Conservation (phyloP, 2,797 vertebrate genomes). For the Apodemus agrarius region DNA sequence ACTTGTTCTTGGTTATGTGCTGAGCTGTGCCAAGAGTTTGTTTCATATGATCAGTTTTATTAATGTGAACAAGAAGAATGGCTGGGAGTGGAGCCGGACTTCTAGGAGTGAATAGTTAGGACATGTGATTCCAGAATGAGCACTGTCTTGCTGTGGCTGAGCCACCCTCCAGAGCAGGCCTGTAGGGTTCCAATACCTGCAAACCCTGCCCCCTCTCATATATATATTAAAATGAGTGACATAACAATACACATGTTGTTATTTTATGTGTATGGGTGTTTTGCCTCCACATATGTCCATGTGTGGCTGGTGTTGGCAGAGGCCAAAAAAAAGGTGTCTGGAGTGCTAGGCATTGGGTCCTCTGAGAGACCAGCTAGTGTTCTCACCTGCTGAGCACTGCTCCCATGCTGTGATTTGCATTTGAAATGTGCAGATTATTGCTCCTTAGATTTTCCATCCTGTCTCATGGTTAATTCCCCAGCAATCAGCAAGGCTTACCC, state of each 20-base stretch:
- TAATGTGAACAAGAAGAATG: not conserved
- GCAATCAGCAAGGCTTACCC: not conserved
- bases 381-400: not conserved
- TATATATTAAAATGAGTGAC: not conserved
- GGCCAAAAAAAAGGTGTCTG: not conserved
- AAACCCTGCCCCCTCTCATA: not conserved
- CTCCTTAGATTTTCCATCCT: not conserved
- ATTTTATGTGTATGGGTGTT: not conserved
- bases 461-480: not conserved
- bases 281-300: not conserved
- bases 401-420: not conserved
- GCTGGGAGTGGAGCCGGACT: not conserved
- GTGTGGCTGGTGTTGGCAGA: not conserved
- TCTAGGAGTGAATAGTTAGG: not conserved
- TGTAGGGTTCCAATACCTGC: not conserved
- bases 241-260: not conserved
- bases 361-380: not conserved
- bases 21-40: constrained; percentile 34
- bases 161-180: not conserved
- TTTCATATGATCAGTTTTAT: not conserved
- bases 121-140: not conserved
- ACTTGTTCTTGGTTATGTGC: constrained; percentile 10
- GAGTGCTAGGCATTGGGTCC: not conserved
- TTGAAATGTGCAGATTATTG: not conserved
- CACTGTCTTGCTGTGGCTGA: not conserved